phyloP scores from a whole-genome alignment of 2,797 vertebrate species.

The Stomatorhinus walkeri region DNA sequence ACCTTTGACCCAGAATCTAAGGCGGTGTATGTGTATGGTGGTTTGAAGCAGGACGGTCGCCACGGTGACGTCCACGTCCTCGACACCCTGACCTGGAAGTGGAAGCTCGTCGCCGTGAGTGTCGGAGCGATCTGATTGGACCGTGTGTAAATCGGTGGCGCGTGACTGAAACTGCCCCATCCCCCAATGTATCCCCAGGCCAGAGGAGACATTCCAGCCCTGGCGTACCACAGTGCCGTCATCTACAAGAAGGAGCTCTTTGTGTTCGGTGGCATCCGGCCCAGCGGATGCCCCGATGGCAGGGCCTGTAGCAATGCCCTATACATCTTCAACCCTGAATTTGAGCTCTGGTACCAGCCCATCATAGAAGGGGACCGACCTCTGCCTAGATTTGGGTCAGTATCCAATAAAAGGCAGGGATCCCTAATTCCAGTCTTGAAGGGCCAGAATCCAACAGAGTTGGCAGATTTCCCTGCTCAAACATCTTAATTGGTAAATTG shows the following conservation, averaged over 20 bases:
- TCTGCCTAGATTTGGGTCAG: slow-evolving; percentile 77
- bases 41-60: slow-evolving; percentile 62
- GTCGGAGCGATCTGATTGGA: neutral
- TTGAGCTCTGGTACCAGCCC: slow-evolving; percentile 84
- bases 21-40: slow-evolving; percentile 73
- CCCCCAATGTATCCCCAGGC: slow-evolving; percentile 53
- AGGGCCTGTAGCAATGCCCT: slow-evolving; percentile 71
- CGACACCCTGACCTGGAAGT: slow-evolving; percentile 77
- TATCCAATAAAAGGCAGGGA: neutral
- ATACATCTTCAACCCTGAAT: slow-evolving; percentile 81
- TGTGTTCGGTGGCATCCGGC: slow-evolving; percentile 75
- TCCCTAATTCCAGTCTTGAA: neutral
- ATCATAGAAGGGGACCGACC: slow-evolving; percentile 78
- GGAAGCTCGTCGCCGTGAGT: slow-evolving; percentile 72
- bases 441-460: neutral
- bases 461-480: neutral
- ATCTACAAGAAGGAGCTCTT: slow-evolving; percentile 80
- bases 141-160: neutral
- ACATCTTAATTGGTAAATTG: neutral
- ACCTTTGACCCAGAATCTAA: slow-evolving; percentile 76
- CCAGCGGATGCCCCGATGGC: slow-evolving; percentile 44
- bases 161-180: neutral
- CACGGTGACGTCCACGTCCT: slow-evolving; percentile 68
- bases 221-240: slow-evolving; percentile 72
- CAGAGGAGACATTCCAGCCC: slow-evolving; percentile 68